Conservation (phyloP, 2,797 vertebrate species). For the Sparus aurata region DNA sequence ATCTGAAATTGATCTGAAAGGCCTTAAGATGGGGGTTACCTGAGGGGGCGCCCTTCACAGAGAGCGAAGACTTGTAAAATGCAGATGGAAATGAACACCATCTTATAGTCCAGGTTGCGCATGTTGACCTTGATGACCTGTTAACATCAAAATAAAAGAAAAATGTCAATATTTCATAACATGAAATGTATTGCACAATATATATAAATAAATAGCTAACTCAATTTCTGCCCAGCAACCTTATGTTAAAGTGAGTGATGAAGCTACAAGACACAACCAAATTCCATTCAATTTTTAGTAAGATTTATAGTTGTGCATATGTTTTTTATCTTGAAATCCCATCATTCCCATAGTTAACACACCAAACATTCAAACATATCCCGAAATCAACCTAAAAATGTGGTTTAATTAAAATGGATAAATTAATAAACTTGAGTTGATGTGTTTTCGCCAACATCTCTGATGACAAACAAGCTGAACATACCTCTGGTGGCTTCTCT, state of each 20-base stretch:
- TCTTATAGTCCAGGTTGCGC: conserved; percentile 71
- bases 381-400: background rate
- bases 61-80: conserved; percentile 80
- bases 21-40: conserved; percentile 71
- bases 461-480: conserved; percentile 12
- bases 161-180: background rate
- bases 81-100: conserved; percentile 81
- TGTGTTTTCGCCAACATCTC: background rate
- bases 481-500: conserved; percentile 49
- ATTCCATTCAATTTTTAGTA: background rate
- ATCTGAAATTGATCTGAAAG: background rate
- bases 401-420: background rate
- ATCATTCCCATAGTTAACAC: background rate
- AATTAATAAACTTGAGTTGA: background rate
- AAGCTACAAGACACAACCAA: background rate
- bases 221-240: background rate
- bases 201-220: no score
- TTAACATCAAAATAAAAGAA: conserved; percentile 30
- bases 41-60: conserved; percentile 85
- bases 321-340: background rate
- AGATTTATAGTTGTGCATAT: no score
- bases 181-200: no score
- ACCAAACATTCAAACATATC: background rate
- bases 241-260: background rate
- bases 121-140: conserved; percentile 84